phyloP scores from a whole-genome alignment of 1,140 invertebrate genomes.

The Telenomus remus region DNA sequence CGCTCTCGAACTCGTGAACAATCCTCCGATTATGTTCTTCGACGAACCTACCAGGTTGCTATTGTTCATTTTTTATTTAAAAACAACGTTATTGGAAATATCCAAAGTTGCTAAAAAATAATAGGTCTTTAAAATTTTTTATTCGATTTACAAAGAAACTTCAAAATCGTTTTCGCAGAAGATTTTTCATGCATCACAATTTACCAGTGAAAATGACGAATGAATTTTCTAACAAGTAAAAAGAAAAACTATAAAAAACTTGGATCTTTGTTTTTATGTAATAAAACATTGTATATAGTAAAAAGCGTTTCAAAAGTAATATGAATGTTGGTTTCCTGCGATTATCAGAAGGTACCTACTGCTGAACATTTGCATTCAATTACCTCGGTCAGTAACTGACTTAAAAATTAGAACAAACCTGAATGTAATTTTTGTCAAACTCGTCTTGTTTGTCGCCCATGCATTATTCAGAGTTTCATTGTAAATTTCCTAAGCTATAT shows the following conservation, averaged over 20 bases:
- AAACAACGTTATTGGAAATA: background rate
- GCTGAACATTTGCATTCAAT: background rate
- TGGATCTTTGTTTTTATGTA: too few relatives aligned
- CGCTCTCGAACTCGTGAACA: constrained; percentile 96
- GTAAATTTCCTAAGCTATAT: background rate
- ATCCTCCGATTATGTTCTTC: constrained; percentile 98
- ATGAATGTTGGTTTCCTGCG: too few relatives aligned
- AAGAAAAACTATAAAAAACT: too few relatives aligned
- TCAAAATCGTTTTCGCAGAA: too few relatives aligned
- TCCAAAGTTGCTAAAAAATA: background rate
- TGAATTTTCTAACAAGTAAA: too few relatives aligned
- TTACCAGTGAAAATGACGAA: too few relatives aligned
- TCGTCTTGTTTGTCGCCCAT: background rate
- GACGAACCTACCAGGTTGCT: constrained; percentile 92
- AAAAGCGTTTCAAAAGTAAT: too few relatives aligned
- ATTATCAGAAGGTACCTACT: background rate
- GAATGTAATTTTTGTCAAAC: constrained; percentile 21
- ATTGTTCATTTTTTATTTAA: constrained; percentile 19
- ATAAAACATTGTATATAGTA: too few relatives aligned
- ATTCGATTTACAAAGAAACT: too few relatives aligned
- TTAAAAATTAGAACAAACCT: constrained; percentile 1
- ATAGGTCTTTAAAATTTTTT: too few relatives aligned
- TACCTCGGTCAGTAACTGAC: background rate
- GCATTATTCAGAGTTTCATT: constrained; percentile 23
- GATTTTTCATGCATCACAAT: too few relatives aligned